Conservation (phyloP, 2,888 invertebrate genomes). For the Bombylius discolor region DNA sequence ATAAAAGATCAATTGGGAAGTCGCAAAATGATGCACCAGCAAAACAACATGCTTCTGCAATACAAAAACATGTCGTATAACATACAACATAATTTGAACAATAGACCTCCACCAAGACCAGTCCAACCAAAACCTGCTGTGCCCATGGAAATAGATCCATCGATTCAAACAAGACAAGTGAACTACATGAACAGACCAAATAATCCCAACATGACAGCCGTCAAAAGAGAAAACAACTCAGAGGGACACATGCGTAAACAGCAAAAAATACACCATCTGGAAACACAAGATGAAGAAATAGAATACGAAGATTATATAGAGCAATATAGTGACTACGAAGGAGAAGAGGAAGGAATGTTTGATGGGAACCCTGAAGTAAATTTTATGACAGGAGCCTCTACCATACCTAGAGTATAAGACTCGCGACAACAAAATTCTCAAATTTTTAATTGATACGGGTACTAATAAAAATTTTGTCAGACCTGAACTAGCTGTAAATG, state of each 20-base stretch:
- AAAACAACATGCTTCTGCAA: too few relatives aligned
- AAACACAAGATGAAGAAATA: neutral
- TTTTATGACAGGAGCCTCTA: neutral
- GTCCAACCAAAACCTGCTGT: neutral
- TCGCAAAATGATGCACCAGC: too few relatives aligned
- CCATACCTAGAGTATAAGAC: neutral
- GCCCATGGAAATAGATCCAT: neutral
- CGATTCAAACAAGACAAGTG: constrained; percentile 1
- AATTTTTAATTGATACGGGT: constrained; percentile 7
- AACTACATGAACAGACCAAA: constrained; percentile 1
- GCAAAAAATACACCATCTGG: neutral
- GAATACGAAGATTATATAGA: neutral
- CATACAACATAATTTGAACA: too few relatives aligned
- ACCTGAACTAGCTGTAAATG: neutral
- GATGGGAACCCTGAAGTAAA: neutral
- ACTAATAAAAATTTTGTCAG: constrained; percentile 6
- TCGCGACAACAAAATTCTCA: neutral
- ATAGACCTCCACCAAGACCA: neutral
- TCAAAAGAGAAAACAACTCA: too few relatives aligned
- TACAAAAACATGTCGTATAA: too few relatives aligned
- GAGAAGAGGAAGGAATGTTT: neutral
- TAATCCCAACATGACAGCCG: neutral
- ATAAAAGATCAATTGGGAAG: too few relatives aligned
- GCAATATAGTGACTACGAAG: neutral
- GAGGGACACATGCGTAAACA: neutral